phyloP scores from a whole-genome alignment of 2,888 invertebrate genomes.

The Apocheima hispidaria region DNA sequence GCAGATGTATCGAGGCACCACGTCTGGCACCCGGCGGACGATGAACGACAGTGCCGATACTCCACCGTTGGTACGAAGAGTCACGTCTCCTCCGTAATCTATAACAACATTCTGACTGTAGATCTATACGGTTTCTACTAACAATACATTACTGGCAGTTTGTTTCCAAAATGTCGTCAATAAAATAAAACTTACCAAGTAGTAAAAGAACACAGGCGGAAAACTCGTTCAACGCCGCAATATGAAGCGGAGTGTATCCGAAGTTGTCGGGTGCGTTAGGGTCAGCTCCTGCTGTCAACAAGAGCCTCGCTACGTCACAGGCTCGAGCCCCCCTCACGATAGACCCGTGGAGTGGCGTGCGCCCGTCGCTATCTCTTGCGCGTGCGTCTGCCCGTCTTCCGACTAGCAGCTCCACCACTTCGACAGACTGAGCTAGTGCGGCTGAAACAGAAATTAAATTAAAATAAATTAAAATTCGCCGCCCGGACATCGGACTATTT shows the following conservation, averaged over 20 bases:
- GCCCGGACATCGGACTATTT: too few species aligned
- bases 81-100: constrained; percentile 93
- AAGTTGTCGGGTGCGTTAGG: constrained; percentile 92
- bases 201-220: constrained; percentile 91
- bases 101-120: constrained; percentile 37
- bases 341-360: constrained; percentile 92
- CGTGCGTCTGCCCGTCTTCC: constrained; percentile 88
- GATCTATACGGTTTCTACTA: too few species aligned
- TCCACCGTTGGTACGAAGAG: constrained; percentile 92
- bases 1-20: constrained; percentile 89
- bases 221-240: constrained; percentile 94
- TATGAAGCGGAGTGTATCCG: constrained; percentile 94
- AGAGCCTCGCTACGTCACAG: constrained; percentile 89
- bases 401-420: constrained; percentile 90
- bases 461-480: too few species aligned
- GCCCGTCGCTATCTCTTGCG: constrained; percentile 89
- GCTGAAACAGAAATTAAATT: constrained; percentile 76
- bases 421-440: constrained; percentile 91
- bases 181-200: constrained; percentile 72
- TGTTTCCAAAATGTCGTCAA: neutral
- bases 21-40: constrained; percentile 93
- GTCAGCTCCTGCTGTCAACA: constrained; percentile 89
- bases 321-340: constrained; percentile 91
- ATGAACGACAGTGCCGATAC: constrained; percentile 93
- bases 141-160: neutral